A percentile compares a stretch with the other conserved stretches of the same genome.
Evolutionary conservation across 2,888 invertebrate genomes (phyloP).

Genomic region (Ichneumon xanthorius): DNA sequence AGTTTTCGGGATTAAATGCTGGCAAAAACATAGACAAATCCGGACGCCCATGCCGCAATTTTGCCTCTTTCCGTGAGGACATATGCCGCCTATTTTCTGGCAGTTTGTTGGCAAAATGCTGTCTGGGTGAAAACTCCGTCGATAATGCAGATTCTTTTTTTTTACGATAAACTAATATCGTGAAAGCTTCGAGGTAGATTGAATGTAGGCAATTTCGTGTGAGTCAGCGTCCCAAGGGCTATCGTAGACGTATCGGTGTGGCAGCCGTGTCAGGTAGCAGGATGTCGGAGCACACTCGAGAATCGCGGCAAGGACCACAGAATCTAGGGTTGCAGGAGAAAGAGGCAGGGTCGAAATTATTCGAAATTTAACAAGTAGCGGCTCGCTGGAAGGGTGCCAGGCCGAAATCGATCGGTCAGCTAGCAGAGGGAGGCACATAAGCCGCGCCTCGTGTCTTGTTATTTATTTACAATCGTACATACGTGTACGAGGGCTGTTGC

Average conservation of each 20-base stretch:
- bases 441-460: constrained; percentile 72
- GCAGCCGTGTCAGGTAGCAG: constrained; percentile 5
- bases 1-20: no score
- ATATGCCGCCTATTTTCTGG: no score
- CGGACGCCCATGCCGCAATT: no score
- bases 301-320: constrained; percentile 27
- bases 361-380: constrained; percentile 74
- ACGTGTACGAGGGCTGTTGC: constrained; percentile 66
- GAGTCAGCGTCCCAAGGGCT: constrained; percentile 6
- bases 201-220: constrained; percentile 7
- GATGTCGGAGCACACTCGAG: constrained; percentile 11
- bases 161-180: background rate
- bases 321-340: constrained; percentile 4
- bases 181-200: background rate
- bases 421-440: constrained; percentile 67
- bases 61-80: no score
- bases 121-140: background rate
- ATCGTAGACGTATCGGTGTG: background rate
- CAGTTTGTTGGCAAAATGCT: no score
- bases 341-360: constrained; percentile 51
- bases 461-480: constrained; percentile 77
- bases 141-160: background rate
- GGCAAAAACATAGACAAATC: no score
- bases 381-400: constrained; percentile 73
- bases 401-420: constrained; percentile 75